Percentiles rank a stretch among this genome's conserved stretches.
Evolutionary conservation across 2,888 invertebrate species (phyloP).

Genomic region (Coelinius sp.): DNA sequence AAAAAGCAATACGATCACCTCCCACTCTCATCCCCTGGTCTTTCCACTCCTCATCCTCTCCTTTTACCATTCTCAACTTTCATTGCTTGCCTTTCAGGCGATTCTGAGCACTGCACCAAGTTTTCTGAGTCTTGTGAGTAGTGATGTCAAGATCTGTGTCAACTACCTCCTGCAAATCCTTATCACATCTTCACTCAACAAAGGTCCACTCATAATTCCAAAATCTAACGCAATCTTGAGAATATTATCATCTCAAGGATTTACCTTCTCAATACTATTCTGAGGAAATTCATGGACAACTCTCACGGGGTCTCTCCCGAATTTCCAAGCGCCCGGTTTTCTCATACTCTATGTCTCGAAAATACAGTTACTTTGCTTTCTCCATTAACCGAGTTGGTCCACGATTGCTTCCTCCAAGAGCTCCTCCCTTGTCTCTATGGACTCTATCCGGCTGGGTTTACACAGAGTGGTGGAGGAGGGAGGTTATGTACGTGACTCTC

Average conservation of each 20-base stretch:
- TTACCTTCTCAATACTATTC: neutral
- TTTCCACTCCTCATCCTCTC: neutral
- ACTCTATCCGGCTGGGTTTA: neutral
- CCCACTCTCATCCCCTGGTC: slow-evolving; percentile 23
- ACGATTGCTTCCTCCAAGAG: slow-evolving; percentile 9
- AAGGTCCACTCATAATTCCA: neutral
- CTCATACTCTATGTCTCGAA: neutral
- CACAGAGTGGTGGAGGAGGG: neutral
- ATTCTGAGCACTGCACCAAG: neutral
- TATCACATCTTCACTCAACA: too few species aligned
- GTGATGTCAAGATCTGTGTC: neutral
- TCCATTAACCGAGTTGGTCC: slow-evolving; percentile 29
- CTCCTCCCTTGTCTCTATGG: neutral
- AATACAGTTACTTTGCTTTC: slow-evolving; percentile 2
- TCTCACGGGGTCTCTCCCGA: neutral
- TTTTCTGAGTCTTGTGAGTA: neutral
- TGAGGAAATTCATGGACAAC: neutral
- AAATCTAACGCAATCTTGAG: slow-evolving; percentile 2
- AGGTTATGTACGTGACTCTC: neutral
- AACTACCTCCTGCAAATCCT: neutral
- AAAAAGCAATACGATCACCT: slow-evolving; percentile 23
- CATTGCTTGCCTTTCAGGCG: neutral
- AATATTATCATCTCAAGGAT: slow-evolving; percentile 18
- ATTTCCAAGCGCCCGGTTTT: neutral
- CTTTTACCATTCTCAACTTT: neutral